A percentile compares a stretch with the other conserved stretches of the same genome.
phyloP scores from a whole-genome alignment of 2,797 vertebrate species.

The Neopelma chrysocephalum region DNA sequence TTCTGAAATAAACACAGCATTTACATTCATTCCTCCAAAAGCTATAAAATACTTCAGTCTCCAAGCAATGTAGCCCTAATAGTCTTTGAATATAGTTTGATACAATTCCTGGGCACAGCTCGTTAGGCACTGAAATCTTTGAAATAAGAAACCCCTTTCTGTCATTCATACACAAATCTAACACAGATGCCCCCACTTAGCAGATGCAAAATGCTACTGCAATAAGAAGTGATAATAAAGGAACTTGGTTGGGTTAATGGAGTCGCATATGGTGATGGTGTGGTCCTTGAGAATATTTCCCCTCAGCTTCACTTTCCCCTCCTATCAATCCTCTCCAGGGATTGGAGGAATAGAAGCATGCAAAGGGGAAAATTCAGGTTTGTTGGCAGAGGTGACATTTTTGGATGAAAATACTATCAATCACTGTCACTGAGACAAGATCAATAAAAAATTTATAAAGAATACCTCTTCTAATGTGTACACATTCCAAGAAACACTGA shows the following conservation, averaged over 20 bases:
- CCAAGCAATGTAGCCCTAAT: neutral
- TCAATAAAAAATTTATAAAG: neutral
- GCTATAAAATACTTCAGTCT: neutral
- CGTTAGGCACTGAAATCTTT: neutral
- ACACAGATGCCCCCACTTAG: neutral
- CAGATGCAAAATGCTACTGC: neutral
- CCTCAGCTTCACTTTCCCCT: neutral
- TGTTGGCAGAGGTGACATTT: neutral
- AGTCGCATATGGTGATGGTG: neutral
- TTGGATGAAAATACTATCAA: neutral
- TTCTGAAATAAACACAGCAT: neutral
- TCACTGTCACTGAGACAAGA: neutral
- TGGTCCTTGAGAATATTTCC: neutral
- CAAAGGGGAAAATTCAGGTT: neutral
- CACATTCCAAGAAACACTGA: neutral
- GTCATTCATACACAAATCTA: neutral
- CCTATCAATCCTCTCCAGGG: neutral
- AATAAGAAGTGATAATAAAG: neutral
- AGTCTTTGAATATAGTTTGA: neutral
- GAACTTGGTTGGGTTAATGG: neutral
- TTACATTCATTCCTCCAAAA: neutral
- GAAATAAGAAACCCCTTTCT: neutral
- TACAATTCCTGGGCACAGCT: neutral
- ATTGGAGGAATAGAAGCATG: neutral
- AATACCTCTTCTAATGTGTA: neutral